phyloP scores from a whole-genome alignment of 2,888 invertebrate species.

The Cantharis nigra region DNA sequence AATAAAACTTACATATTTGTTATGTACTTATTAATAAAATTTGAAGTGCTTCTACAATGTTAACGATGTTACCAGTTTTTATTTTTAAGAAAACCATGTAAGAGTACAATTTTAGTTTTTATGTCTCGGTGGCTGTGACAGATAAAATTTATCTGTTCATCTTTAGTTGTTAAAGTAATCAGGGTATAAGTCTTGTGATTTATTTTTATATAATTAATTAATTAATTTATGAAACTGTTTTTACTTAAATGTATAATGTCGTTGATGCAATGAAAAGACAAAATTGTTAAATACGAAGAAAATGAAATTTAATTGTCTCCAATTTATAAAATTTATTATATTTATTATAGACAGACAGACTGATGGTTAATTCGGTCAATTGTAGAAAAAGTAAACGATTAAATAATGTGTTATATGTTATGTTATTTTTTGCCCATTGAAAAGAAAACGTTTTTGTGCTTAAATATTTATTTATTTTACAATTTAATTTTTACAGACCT shows the following conservation, averaged over 20 bases:
- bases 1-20: not conserved
- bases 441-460: slow-evolving; percentile 4
- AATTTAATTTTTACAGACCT: slow-evolving; percentile 19
- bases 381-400: not conserved
- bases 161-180: slow-evolving; percentile 2
- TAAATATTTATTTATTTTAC: slow-evolving; percentile 19
- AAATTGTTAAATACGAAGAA: not conserved
- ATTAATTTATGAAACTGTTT: slow-evolving; percentile 9
- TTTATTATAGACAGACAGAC: not conserved
- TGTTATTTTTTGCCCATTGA: not conserved
- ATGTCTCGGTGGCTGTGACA: not conserved
- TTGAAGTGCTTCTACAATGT: not conserved
- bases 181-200: slow-evolving; percentile 16
- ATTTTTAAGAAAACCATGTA: not conserved
- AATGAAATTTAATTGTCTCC: not conserved
- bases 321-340: not conserved
- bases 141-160: not conserved
- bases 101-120: not conserved
- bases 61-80: not conserved
- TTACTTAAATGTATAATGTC: slow-evolving; percentile 7
- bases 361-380: not conserved
- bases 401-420: not conserved
- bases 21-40: not conserved
- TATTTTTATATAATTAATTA: slow-evolving; percentile 14
- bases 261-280: slow-evolving; percentile 2